These are phyloP conservation scores for Carapus acus DNA, from an alignment of 2,797 vertebrate species.

Conservation along the genomic window DNA sequence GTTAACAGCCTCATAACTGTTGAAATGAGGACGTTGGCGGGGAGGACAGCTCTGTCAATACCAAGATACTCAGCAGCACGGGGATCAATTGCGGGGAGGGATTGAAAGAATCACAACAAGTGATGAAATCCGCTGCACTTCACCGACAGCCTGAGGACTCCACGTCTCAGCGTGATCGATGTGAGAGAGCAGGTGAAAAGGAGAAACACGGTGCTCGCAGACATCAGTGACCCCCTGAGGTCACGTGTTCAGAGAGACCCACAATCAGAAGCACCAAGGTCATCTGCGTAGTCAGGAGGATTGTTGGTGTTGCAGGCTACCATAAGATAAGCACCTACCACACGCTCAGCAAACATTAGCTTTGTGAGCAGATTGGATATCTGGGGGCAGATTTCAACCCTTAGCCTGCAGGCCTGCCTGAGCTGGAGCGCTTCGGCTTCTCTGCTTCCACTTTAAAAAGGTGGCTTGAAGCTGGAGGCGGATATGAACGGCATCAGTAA, in stretches of 20 bases:
- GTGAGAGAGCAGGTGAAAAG: background rate
- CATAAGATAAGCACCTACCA: too few relatives aligned
- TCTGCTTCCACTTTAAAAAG: background rate
- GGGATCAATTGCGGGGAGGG: background rate
- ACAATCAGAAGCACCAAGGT: background rate
- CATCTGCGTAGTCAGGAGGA: background rate
- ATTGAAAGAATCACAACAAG: background rate
- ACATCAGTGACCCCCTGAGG: background rate
- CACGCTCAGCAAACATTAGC: too few relatives aligned
- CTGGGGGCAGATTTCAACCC: too few relatives aligned
- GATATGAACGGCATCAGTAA: background rate
- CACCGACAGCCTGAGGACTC: background rate
- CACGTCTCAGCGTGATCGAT: background rate
- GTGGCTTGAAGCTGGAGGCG: background rate
- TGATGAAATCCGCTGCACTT: constrained; percentile 4
- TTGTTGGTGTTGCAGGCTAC: too few relatives aligned
- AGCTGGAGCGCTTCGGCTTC: background rate
- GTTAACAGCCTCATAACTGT: constrained; percentile 4
- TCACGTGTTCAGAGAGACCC: background rate
- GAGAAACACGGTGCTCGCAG: background rate
- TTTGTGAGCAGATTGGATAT: too few relatives aligned
- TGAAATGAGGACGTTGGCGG: background rate
- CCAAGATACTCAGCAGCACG: background rate
- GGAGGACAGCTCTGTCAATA: background rate
- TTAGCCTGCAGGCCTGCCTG: too few relatives aligned